phyloP scores from a whole-genome alignment of 2,113 vertebrate genomes.

The Polyodon spathula region DNA sequence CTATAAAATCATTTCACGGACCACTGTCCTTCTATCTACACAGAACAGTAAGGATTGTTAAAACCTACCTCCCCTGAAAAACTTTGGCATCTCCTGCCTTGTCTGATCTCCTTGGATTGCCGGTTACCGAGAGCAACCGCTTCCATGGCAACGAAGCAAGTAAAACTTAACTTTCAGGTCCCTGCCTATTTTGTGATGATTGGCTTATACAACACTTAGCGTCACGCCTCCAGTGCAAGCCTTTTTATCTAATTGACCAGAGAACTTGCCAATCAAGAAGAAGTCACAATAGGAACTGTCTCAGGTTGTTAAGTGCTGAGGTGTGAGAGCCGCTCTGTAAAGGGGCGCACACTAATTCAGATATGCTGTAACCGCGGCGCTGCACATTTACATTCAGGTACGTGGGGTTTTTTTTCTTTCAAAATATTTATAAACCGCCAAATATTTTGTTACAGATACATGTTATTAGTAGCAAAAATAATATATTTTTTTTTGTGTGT shows the following conservation, averaged over 20 bases:
- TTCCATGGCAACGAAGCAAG: conserved; percentile 47
- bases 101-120: not conserved
- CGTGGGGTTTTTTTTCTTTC: too few relatives aligned
- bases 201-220: not conserved
- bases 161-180: conserved; percentile 17
- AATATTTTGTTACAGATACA: too few relatives aligned
- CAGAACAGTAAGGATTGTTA: too few relatives aligned
- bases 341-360: not conserved
- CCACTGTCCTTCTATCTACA: too few relatives aligned
- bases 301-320: conserved; percentile 43
- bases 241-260: conserved; percentile 37
- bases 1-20: too few relatives aligned
- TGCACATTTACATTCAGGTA: too few relatives aligned
- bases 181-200: conserved; percentile 1
- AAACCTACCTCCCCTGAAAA: too few relatives aligned
- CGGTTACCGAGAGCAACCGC: conserved; percentile 46
- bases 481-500: too few relatives aligned
- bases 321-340: conserved; percentile 25
- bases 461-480: too few relatives aligned
- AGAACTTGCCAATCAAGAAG: conserved; percentile 48
- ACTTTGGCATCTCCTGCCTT: not conserved
- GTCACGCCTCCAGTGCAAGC: not conserved
- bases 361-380: too few relatives aligned
- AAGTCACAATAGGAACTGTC: conserved; percentile 38
- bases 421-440: too few relatives aligned